Evolutionary conservation across 2,113 vertebrate genomes (phyloP).

Genomic region (Pachyramphus minor): DNA sequence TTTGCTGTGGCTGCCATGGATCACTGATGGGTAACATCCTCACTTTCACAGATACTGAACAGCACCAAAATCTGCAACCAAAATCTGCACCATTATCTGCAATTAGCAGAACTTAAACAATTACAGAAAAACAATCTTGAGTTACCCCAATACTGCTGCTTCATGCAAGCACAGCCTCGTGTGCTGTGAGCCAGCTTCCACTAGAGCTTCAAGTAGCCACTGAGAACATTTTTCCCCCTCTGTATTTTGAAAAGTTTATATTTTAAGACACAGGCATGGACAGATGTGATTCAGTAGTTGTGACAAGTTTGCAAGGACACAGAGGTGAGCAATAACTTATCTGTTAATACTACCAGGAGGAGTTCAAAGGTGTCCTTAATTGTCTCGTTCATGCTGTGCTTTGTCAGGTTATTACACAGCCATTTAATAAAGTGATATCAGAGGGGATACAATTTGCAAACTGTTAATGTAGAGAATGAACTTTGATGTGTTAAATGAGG

Average conservation of each 20-base stretch:
- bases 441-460: not conserved
- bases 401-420: not conserved
- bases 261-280: fast-evolving
- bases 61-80: too few species aligned
- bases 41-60: not conserved
- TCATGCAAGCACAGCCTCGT: not conserved
- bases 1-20: not conserved
- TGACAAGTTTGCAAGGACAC: not conserved
- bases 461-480: not conserved
- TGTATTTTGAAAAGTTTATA: not conserved
- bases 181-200: not conserved
- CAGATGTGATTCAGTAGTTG: not conserved
- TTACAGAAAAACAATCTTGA: not conserved
- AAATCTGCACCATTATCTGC: too few species aligned
- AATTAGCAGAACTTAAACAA: not conserved
- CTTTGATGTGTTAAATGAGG: not conserved
- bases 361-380: not conserved
- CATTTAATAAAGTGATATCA: not conserved
- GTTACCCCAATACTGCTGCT: not conserved
- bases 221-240: not conserved
- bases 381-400: not conserved
- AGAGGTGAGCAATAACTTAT: not conserved
- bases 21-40: not conserved
- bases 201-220: not conserved
- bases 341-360: not conserved